Conservation (phyloP, 2,113 vertebrate genomes). For the Zapornia atra region DNA sequence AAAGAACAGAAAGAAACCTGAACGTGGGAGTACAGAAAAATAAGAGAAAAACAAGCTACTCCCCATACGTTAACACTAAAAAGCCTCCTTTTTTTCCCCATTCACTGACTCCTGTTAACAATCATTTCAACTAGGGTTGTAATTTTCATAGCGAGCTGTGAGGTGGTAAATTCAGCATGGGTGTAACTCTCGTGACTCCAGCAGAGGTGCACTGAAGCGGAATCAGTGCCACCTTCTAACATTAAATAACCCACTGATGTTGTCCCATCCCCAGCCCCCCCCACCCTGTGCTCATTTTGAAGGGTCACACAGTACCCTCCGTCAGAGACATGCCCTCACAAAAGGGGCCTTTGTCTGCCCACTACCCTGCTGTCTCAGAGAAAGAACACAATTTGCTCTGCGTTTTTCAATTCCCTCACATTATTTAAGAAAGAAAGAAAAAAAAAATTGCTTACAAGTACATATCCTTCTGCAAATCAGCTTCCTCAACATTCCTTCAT, state of each 20-base stretch:
- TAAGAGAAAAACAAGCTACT: neutral
- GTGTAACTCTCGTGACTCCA: neutral
- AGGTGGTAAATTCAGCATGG: slow-evolving; percentile 1
- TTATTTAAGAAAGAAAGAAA: neutral
- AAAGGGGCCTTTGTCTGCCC: slow-evolving; percentile 58
- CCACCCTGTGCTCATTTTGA: neutral
- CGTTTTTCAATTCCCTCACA: neutral
- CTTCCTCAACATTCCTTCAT: slow-evolving; percentile 81
- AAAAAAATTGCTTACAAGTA: slow-evolving; percentile 74
- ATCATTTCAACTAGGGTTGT: neutral
- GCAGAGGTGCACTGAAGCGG: neutral
- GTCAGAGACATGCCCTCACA: neutral
- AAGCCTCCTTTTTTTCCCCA: neutral
- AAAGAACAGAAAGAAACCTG: slow-evolving; percentile 53
- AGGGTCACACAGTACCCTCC: neutral
- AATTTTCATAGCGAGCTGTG: neutral
- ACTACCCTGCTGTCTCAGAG: neutral
- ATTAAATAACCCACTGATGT: neutral
- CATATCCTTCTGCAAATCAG: slow-evolving; percentile 84
- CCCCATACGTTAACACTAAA: accelerated
- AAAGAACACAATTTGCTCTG: neutral
- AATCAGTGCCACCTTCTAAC: neutral
- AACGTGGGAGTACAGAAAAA: neutral
- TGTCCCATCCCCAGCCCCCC: neutral
- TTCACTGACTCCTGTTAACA: neutral